A percentile compares a stretch with the other conserved stretches of the same genome.
These are phyloP conservation scores for Chaetura pelagica DNA, from an alignment of 2,113 vertebrate species.

Conservation along the genomic window DNA sequence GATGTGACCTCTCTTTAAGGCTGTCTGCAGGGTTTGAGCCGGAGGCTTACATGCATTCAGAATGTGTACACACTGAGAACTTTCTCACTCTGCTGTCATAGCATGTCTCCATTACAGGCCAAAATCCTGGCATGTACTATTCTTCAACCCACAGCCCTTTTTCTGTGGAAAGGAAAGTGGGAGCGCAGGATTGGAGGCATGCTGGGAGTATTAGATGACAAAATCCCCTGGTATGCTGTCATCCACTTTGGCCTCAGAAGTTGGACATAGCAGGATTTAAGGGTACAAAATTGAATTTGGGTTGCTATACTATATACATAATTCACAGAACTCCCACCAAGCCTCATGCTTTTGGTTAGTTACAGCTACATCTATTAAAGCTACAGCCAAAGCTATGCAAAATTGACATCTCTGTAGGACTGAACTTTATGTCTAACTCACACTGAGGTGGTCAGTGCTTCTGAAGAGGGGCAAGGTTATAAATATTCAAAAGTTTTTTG, in stretches of 20 bases:
- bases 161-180: not conserved
- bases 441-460: not conserved
- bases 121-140: slow-evolving; percentile 9
- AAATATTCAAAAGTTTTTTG: not conserved
- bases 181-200: not conserved
- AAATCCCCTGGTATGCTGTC: not conserved
- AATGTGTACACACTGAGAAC: not conserved
- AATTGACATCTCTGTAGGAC: not conserved
- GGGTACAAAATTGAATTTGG: not conserved
- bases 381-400: not conserved
- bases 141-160: not conserved
- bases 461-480: not conserved
- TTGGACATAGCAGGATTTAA: not conserved
- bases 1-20: slow-evolving; percentile 9
- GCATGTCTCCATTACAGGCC: not conserved
- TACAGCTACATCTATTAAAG: not conserved
- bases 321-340: not conserved
- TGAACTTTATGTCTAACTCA: not conserved
- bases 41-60: not conserved
- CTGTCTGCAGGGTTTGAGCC: not conserved
- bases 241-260: not conserved
- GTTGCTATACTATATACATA: not conserved
- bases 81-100: slow-evolving; percentile 12
- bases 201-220: not conserved
- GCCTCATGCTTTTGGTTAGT: not conserved